phyloP scores from a whole-genome alignment of 2,888 invertebrate genomes.

The Melinaea marsaeus region DNA sequence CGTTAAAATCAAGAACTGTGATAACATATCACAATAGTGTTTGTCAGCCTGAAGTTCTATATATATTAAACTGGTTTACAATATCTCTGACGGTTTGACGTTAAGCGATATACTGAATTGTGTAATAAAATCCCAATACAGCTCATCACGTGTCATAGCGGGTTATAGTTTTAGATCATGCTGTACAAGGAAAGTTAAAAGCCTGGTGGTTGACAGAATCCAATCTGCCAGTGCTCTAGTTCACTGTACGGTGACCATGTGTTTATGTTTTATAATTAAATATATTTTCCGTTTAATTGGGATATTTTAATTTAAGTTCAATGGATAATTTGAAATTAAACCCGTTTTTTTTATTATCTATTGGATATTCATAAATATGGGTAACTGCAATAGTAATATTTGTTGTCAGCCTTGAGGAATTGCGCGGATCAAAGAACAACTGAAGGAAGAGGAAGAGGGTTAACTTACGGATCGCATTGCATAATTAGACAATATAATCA shows the following conservation, averaged over 20 bases:
- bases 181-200: conserved; percentile 42
- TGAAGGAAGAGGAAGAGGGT: too few species aligned
- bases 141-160: conserved; percentile 31
- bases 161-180: conserved; percentile 41
- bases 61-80: conserved; percentile 8
- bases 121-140: conserved; percentile 29
- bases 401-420: too few species aligned
- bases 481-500: too few species aligned
- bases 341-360: too few species aligned
- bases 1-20: background rate
- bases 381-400: too few species aligned
- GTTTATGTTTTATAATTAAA: conserved; percentile 6
- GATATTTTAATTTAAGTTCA: too few species aligned
- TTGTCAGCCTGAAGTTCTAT: background rate
- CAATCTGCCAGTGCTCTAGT: conserved; percentile 50
- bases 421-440: too few species aligned
- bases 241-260: conserved; percentile 34
- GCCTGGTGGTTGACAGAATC: conserved; percentile 52
- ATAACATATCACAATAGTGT: background rate
- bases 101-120: conserved; percentile 15
- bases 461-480: too few species aligned
- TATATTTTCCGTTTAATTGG: background rate
- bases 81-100: conserved; percentile 17
- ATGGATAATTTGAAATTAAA: too few species aligned
- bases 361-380: too few species aligned